These are phyloP conservation scores for Scatophagus argus DNA, from an alignment of 2,113 vertebrate genomes.

Conservation along the genomic window DNA sequence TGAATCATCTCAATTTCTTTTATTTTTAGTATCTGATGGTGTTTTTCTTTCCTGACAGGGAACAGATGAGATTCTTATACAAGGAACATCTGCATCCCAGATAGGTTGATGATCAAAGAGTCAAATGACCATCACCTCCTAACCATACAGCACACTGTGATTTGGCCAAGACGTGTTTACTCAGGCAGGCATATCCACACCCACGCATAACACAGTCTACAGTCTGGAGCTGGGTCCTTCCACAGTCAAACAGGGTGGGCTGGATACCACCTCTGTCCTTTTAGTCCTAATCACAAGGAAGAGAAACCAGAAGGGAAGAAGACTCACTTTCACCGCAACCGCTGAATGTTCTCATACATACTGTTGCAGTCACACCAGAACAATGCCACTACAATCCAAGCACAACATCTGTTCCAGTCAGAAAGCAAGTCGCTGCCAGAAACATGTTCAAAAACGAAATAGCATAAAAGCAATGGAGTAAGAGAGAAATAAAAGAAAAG, in stretches of 20 bases:
- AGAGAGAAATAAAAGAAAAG: constrained; percentile 73
- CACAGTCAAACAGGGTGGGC: constrained; percentile 43
- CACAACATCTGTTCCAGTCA: constrained; percentile 81
- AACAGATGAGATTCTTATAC: constrained; percentile 38
- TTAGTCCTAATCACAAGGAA: constrained; percentile 41
- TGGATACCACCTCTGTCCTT: constrained; percentile 46
- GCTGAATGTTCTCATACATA: constrained; percentile 62
- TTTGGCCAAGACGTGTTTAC: constrained; percentile 61
- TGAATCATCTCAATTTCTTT: neutral
- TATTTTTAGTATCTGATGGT: neutral
- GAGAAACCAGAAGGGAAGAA: constrained; percentile 51
- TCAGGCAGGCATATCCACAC: constrained; percentile 42
- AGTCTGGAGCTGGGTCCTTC: constrained; percentile 13
- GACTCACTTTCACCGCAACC: constrained; percentile 65
- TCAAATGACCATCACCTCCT: constrained; percentile 59
- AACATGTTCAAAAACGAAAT: constrained; percentile 76
- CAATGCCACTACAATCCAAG: constrained; percentile 75
- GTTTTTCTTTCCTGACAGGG: constrained; percentile 14
- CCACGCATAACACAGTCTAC: constrained; percentile 26
- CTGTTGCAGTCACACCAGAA: constrained; percentile 69
- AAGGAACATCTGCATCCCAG: constrained; percentile 67
- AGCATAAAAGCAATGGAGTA: constrained; percentile 73
- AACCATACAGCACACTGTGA: constrained; percentile 49
- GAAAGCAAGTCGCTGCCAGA: constrained; percentile 67
- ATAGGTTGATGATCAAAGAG: constrained; percentile 58